A percentile compares a stretch with the other conserved stretches of the same genome.
Conservation (phyloP, 2,888 invertebrate species). For the Rhagophthalmus giganteus region DNA sequence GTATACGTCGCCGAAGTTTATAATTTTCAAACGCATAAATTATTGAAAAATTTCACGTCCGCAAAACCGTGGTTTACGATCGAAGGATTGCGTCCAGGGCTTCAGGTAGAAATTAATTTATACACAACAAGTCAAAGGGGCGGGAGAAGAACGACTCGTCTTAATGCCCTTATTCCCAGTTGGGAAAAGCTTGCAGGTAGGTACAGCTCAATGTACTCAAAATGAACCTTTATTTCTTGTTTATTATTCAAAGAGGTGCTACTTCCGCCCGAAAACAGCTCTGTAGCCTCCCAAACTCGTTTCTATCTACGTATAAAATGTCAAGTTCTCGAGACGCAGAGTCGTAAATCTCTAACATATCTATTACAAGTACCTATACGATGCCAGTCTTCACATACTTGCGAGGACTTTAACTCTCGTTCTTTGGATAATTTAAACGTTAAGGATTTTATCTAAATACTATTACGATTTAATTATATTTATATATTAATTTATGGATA, state of each 20-base stretch:
- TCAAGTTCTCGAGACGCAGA: constrained; percentile 48
- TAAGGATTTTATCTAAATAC: constrained; percentile 54
- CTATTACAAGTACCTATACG: constrained; percentile 60
- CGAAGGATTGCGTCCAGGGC: constrained; percentile 75
- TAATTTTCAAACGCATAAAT: constrained; percentile 65
- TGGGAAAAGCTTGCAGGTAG: constrained; percentile 13
- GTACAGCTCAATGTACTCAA: constrained; percentile 1
- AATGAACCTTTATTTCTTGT: constrained; percentile 13
- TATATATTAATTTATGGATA: no score
- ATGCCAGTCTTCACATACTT: constrained; percentile 57
- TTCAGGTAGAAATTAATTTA: constrained; percentile 74
- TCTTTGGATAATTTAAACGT: constrained; percentile 57
- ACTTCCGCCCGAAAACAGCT: constrained; percentile 59
- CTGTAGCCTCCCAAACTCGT: constrained; percentile 55
- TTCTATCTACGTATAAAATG: constrained; percentile 57
- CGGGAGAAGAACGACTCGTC: constrained; percentile 63
- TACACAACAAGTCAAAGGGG: constrained; percentile 84
- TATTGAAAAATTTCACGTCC: constrained; percentile 71
- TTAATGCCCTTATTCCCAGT: constrained; percentile 5
- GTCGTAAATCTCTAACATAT: constrained; percentile 49
- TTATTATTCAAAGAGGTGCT: constrained; percentile 31
- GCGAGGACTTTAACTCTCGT: constrained; percentile 59
- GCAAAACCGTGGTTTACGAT: constrained; percentile 75
- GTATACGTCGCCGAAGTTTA: constrained; percentile 73
- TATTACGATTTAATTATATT: constrained; percentile 55